Base-by-base conservation (phyloP, 2,888 invertebrate genomes). In the Lucinisca nassula region DNA sequence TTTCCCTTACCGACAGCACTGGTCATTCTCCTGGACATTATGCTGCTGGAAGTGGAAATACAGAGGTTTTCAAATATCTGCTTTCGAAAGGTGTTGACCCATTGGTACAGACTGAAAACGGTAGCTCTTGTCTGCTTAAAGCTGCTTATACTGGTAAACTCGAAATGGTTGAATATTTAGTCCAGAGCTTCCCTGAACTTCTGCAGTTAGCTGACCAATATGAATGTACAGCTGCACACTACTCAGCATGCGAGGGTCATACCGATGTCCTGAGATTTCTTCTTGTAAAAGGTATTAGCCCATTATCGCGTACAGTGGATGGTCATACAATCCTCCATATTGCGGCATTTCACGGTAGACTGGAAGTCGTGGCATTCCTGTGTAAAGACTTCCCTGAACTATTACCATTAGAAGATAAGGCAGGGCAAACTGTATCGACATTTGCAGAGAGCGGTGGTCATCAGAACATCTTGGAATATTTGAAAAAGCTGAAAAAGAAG, bases 271-370 rank as follows among this genome's bases (percentile, higher is more conserved):
- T 89, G 3, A 61, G 74, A 32, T 87, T 49, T 51, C 79, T 84
- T 1, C 38, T 87, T 21, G 27, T 61, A 37, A 27, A 73, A 12
- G 49, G 70, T 1, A 70, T 87, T 24, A 77, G 84, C 67, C 84
- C 82, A 21, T 61, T 85, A 77, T 73, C 78, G 0, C 75, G 61
- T 27, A 89, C 89, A 27, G 82, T 82, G 17, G 89, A 89, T 30
- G 87, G 85, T 37, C 89, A 89, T 55, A 85, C 84, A 6, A 45
- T 89, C 1, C 55, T 89, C 24, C 89, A 89, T 40, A 85, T 89
- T 21, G 89, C 89, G 21, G 84, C 89, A 27, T 89, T 84, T 38
- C 87, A 89, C 61, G 89, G 89, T n/a, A 86, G 87, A 74, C 10
- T 80, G 12, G 27, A 40, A 6, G 70, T 87, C 27, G 85, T 87